phyloP scores from a whole-genome alignment of 2,113 vertebrate genomes.

The Lasiurus cinereus region DNA sequence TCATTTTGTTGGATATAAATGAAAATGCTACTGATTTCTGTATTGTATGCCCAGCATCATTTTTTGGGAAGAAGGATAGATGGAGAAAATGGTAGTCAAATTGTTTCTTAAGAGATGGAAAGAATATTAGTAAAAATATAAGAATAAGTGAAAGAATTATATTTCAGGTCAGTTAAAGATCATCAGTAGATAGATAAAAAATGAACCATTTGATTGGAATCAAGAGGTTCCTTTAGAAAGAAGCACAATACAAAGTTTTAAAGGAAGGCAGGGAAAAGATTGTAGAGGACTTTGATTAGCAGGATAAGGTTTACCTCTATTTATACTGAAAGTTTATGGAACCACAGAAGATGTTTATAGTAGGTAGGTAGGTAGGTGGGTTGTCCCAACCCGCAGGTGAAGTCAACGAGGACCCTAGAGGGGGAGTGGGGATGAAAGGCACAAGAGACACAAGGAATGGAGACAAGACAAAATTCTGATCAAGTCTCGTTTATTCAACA shows the following conservation, averaged over 20 bases:
- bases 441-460: too few species aligned
- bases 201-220: background rate
- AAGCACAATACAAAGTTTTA: background rate
- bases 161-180: slow-evolving; percentile 8
- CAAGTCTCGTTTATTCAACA: too few species aligned
- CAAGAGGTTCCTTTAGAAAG: background rate
- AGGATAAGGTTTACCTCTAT: background rate
- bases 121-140: background rate
- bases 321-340: background rate
- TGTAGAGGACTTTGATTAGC: background rate
- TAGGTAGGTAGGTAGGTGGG: background rate
- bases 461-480: too few species aligned
- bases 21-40: background rate
- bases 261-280: background rate
- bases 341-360: background rate
- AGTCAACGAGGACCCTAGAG: too few species aligned
- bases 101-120: background rate
- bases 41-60: background rate
- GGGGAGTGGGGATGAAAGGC: too few species aligned
- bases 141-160: background rate
- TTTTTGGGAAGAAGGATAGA: background rate
- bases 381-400: too few species aligned
- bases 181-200: background rate
- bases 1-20: background rate
- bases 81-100: background rate